A percentile compares a stretch with the other conserved stretches of the same genome.
Conservation (phyloP, 1,140 invertebrate genomes). For the Panagrolaimus sp. region DNA sequence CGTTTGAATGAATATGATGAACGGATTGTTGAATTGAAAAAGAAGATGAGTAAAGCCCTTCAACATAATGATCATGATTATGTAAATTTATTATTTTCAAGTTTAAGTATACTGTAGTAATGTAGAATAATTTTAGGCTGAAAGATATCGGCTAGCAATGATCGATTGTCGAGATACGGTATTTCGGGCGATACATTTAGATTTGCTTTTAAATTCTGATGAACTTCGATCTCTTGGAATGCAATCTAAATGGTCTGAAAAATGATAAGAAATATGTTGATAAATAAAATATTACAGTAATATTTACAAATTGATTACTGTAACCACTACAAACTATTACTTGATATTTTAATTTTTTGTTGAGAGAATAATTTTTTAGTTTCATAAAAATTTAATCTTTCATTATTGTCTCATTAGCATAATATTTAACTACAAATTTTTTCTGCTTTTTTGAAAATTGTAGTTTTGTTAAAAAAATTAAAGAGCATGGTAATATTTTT, state of each 20-base stretch:
- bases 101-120: background rate
- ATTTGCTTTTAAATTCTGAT: slow-evolving; percentile 25
- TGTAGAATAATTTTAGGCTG: slow-evolving; percentile 16
- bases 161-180: slow-evolving; percentile 36
- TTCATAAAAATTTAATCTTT: too few species aligned
- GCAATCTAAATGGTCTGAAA: background rate
- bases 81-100: background rate
- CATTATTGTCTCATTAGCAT: too few species aligned
- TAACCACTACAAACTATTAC: too few species aligned
- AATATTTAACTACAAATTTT: too few species aligned
- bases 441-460: too few species aligned
- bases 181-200: slow-evolving; percentile 34
- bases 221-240: slow-evolving; percentile 15
- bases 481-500: too few species aligned
- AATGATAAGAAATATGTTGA: background rate
- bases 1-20: slow-evolving; percentile 2
- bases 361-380: too few species aligned
- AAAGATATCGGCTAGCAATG: slow-evolving; percentile 28
- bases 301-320: too few species aligned
- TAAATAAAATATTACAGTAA: too few species aligned
- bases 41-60: background rate
- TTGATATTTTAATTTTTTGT: too few species aligned
- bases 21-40: background rate
- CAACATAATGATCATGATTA: slow-evolving; percentile 9
- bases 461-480: too few species aligned